These are phyloP conservation scores for Drosophila pegasa DNA, from an alignment of 2,888 invertebrate genomes.

Conservation along the genomic window DNA sequence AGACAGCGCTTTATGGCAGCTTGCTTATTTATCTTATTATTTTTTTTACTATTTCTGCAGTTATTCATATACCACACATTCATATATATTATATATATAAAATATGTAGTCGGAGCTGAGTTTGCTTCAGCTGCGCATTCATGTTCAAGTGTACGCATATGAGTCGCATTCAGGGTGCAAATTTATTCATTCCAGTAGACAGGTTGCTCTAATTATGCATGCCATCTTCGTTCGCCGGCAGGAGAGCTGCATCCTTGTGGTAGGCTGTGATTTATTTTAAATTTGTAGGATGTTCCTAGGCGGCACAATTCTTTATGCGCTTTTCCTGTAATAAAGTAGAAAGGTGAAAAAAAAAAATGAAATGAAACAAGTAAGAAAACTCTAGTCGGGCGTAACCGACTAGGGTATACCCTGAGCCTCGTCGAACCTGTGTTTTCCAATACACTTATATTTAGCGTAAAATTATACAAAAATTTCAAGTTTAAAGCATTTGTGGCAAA, in stretches of 20 bases:
- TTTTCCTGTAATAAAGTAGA: neutral
- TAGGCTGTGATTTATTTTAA: conserved; percentile 36
- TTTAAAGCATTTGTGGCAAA: too few relatives aligned
- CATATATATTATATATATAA: neutral
- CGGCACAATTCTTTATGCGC: conserved; percentile 5
- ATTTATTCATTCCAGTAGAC: conserved; percentile 75
- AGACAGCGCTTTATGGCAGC: conserved; percentile 12
- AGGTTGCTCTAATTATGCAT: conserved; percentile 72
- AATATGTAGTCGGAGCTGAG: neutral
- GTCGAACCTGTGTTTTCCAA: too few relatives aligned
- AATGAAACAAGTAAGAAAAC: too few relatives aligned
- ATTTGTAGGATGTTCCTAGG: conserved; percentile 25
- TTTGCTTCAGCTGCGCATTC: conserved; percentile 39
- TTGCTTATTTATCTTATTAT: conserved; percentile 20
- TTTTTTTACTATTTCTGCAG: conserved; percentile 15
- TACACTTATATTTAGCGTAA: too few relatives aligned
- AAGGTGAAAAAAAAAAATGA: neutral
- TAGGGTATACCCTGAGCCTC: too few relatives aligned
- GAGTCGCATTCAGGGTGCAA: conserved; percentile 51
- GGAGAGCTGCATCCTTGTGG: conserved; percentile 11
- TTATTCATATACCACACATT: neutral
- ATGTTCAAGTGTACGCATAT: conserved; percentile 63
- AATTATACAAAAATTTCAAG: too few relatives aligned
- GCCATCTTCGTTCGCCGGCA: conserved; percentile 13
- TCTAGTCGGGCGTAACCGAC: too few relatives aligned